Percentiles rank a stretch among this genome's conserved stretches.
These are phyloP conservation scores for Platycheirus albimanus DNA, from an alignment of 2,888 invertebrate genomes.

Conservation along the genomic window DNA sequence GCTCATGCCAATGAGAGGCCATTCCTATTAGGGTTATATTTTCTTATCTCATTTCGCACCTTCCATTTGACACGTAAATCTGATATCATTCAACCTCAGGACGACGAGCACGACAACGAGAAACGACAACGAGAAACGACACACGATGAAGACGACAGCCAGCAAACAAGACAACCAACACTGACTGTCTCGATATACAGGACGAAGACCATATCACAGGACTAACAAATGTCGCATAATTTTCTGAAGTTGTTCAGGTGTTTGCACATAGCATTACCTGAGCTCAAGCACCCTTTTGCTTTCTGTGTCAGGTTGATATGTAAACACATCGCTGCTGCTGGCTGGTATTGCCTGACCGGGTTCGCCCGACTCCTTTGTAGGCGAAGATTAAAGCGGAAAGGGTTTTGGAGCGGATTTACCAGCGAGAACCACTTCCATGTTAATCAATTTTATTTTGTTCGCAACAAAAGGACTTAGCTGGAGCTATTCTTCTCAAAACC, in stretches of 20 bases:
- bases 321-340: conserved; percentile 21
- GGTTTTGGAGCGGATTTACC: conserved; percentile 4
- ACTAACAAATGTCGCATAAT: conserved; percentile 73
- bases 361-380: background rate
- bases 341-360: background rate
- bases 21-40: conserved; percentile 60
- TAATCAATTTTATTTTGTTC: conserved; percentile 69
- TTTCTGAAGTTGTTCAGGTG: conserved; percentile 68
- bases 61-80: conserved; percentile 71
- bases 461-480: conserved; percentile 49
- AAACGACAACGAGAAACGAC: too few species aligned
- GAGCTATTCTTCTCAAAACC: conserved; percentile 17
- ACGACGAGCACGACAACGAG: conserved; percentile 18
- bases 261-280: conserved; percentile 61
- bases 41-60: conserved; percentile 72
- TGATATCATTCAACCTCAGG: conserved; percentile 68
- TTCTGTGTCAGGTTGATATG: conserved; percentile 18
- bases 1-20: conserved; percentile 17
- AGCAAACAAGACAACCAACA: conserved; percentile 29
- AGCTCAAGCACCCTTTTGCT: conserved; percentile 36
- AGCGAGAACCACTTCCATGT: conserved; percentile 52
- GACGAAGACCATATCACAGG: conserved; percentile 28
- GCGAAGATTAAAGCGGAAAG: background rate
- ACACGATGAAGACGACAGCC: conserved; percentile 48
- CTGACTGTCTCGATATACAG: background rate